phyloP scores from a whole-genome alignment of 2,113 vertebrate genomes.

The Vulpes ferrilata region DNA sequence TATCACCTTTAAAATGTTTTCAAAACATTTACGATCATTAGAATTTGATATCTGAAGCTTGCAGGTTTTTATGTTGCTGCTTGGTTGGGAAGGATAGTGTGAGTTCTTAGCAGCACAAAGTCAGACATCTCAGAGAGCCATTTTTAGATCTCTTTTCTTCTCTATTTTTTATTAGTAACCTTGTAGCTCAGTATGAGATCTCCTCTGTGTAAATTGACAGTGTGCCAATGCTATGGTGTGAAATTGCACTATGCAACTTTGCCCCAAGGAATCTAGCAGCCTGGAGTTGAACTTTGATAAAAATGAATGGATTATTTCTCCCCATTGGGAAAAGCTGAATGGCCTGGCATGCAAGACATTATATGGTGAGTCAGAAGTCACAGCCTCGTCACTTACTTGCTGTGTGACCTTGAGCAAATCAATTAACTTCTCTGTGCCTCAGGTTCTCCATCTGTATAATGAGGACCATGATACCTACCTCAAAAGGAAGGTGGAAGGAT shows the following conservation, averaged over 20 bases:
- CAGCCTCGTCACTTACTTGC: constrained; percentile 68
- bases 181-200: constrained; percentile 54
- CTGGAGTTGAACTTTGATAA: constrained; percentile 77
- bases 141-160: constrained; percentile 62
- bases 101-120: constrained; percentile 28
- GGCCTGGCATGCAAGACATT: constrained; percentile 62
- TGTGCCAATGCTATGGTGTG: constrained; percentile 60
- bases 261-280: constrained; percentile 73
- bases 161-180: constrained; percentile 77
- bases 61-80: not conserved
- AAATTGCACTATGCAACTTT: constrained; percentile 71
- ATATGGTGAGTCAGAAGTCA: constrained; percentile 72
- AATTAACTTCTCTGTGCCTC: constrained; percentile 85
- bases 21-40: not conserved
- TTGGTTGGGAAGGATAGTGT: not conserved
- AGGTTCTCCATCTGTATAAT: constrained; percentile 80
- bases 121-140: constrained; percentile 8
- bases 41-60: constrained; percentile 32
- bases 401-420: constrained; percentile 82
- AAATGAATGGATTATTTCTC: constrained; percentile 76
- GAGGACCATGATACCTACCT: constrained; percentile 72
- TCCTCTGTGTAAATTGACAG: constrained; percentile 72
- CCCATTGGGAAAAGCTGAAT: constrained; percentile 64
- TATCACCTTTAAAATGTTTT: constrained; percentile 58
- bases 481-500: constrained; percentile 68